Evolutionary conservation across 2,888 invertebrate genomes (phyloP).

Genomic region (Synanthedon formicaeformis): DNA sequence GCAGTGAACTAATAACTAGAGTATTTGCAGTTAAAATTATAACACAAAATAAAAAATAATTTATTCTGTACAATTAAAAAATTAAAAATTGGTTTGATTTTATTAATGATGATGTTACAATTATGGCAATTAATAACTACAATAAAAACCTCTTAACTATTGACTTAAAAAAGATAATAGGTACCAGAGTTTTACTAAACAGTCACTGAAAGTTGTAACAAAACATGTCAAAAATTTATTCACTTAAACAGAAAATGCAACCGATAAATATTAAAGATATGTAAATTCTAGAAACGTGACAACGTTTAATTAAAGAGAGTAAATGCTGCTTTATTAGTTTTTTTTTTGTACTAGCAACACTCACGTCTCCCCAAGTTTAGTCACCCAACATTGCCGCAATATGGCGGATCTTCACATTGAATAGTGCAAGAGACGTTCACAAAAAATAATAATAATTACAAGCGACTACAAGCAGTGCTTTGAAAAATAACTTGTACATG

Average conservation of each 20-base stretch:
- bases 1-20: constrained; percentile 52
- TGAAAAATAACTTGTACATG: constrained; percentile 36
- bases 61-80: constrained; percentile 55
- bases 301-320: background rate
- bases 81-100: constrained; percentile 33
- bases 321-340: background rate
- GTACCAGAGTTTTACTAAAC: constrained; percentile 15
- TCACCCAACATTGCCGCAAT: background rate
- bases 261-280: background rate
- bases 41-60: constrained; percentile 55
- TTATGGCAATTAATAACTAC: constrained; percentile 46
- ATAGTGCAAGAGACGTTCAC: constrained; percentile 18
- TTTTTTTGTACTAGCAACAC: constrained; percentile 20
- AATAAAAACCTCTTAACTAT: constrained; percentile 18
- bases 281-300: background rate
- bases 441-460: constrained; percentile 17
- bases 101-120: constrained; percentile 31
- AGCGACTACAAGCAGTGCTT: constrained; percentile 61
- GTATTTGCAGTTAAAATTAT: constrained; percentile 42
- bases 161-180: constrained; percentile 24
- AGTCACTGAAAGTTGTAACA: constrained; percentile 9
- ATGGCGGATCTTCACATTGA: constrained; percentile 11
- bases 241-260: background rate
- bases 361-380: constrained; percentile 1
- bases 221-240: constrained; percentile 1